phyloP scores from a whole-genome alignment of 2,113 vertebrate species.

The Vicugna pacos region DNA sequence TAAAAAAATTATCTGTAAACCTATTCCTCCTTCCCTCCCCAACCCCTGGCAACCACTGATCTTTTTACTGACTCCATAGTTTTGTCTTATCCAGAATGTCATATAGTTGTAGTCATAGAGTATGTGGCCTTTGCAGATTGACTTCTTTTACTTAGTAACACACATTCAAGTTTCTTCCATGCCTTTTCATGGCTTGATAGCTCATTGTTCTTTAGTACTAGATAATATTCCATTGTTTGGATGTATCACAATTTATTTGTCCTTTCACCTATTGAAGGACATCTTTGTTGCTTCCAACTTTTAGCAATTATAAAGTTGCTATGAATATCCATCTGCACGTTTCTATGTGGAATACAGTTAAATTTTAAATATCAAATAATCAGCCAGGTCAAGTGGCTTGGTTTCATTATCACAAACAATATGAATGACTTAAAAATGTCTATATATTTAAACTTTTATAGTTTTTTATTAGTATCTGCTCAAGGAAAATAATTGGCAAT shows the following conservation, averaged over 20 bases:
- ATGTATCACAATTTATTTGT: background rate
- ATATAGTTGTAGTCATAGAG: background rate
- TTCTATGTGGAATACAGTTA: background rate
- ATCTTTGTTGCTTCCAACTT: background rate
- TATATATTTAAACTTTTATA: background rate
- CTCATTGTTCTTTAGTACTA: background rate
- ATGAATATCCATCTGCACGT: background rate
- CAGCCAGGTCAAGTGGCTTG: background rate
- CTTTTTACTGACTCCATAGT: background rate
- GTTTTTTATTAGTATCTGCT: background rate
- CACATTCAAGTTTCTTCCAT: background rate
- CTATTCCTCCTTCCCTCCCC: background rate
- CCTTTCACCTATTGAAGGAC: background rate
- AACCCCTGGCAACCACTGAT: background rate
- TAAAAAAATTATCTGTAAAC: background rate
- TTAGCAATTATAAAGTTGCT: background rate
- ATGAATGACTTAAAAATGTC: background rate
- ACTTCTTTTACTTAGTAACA: background rate
- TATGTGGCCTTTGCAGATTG: background rate
- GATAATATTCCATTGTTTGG: background rate
- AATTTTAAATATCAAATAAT: conserved; percentile 3
- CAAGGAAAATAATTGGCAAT: background rate
- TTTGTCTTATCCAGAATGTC: background rate
- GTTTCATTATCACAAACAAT: background rate
- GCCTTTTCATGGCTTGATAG: background rate